A percentile compares a stretch with the other conserved stretches of the same genome.
phyloP scores from a whole-genome alignment of 2,888 invertebrate genomes.

The Melipona bicolor region DNA sequence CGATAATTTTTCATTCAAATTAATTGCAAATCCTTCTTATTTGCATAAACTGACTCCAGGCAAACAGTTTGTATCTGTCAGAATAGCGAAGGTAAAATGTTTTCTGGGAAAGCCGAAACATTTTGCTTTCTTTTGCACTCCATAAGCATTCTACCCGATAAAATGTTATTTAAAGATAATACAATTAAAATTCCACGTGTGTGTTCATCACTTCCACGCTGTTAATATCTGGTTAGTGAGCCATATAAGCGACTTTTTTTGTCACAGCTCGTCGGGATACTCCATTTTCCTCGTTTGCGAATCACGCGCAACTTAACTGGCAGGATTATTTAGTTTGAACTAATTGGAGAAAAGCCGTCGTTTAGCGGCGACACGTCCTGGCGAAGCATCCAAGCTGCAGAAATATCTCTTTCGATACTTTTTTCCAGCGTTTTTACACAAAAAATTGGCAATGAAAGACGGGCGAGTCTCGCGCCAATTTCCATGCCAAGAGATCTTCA shows the following conservation, averaged over 20 bases:
- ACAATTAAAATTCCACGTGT: too few species aligned
- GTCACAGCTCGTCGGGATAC: neutral
- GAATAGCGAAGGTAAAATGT: too few species aligned
- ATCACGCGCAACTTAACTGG: constrained; percentile 38
- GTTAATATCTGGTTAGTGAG: neutral
- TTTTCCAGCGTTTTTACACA: constrained; percentile 20
- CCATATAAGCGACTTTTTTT: neutral
- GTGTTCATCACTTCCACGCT: neutral
- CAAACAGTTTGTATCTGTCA: too few species aligned
- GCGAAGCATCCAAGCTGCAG: neutral
- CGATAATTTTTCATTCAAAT: too few species aligned
- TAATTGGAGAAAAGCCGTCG: constrained; percentile 43
- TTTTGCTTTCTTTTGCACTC: too few species aligned
- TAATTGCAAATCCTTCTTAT: too few species aligned
- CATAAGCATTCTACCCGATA: too few species aligned
- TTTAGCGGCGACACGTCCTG: constrained; percentile 35
- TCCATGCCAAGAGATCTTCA: neutral
- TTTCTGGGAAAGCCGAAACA: too few species aligned
- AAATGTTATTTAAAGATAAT: too few species aligned
- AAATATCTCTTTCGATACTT: constrained; percentile 16
- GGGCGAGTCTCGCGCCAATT: neutral
- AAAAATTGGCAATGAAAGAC: constrained; percentile 38
- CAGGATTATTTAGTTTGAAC: constrained; percentile 51
- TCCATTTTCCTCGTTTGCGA: constrained; percentile 20
- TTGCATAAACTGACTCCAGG: too few species aligned